Conservation (phyloP, 2,888 invertebrate species). For the Lepidocyrtoides sp. region DNA sequence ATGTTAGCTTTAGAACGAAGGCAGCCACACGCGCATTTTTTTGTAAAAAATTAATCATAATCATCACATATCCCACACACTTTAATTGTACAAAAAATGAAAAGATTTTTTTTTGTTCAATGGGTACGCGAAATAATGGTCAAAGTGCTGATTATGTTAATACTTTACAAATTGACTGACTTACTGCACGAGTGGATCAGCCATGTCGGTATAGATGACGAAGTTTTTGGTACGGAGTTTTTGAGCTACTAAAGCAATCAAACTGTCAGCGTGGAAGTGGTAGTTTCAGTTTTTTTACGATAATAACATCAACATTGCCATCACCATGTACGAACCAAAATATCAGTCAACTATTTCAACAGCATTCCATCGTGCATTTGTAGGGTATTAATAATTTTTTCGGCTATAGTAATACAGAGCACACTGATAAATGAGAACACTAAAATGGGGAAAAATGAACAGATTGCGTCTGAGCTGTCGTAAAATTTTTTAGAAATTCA, state of each 20-base stretch:
- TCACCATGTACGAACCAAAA: too few relatives aligned
- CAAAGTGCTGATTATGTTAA: background rate
- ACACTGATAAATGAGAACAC: too few relatives aligned
- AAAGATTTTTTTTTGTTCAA: background rate
- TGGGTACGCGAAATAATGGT: background rate
- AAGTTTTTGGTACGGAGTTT: background rate
- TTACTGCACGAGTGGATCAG: background rate
- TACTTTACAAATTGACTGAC: background rate
- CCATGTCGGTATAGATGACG: background rate
- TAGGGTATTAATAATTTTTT: too few relatives aligned
- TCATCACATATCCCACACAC: background rate
- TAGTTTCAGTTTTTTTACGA: background rate
- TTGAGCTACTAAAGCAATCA: conserved; percentile 52
- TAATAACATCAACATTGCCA: background rate
- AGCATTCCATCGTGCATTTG: too few relatives aligned
- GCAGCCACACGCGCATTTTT: conserved; percentile 44
- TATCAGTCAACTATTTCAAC: too few relatives aligned
- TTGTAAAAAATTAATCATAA: conserved; percentile 16
- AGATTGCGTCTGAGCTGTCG: too few relatives aligned
- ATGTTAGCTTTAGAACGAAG: background rate
- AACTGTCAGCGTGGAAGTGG: conserved; percentile 60
- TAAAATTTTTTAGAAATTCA: too few relatives aligned
- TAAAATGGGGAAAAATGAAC: too few relatives aligned
- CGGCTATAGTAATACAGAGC: too few relatives aligned
- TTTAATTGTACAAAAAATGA: conserved; percentile 60